These are phyloP conservation scores for Lepus townsendii DNA, from an alignment of 2,797 vertebrate species.

Conservation along the genomic window DNA sequence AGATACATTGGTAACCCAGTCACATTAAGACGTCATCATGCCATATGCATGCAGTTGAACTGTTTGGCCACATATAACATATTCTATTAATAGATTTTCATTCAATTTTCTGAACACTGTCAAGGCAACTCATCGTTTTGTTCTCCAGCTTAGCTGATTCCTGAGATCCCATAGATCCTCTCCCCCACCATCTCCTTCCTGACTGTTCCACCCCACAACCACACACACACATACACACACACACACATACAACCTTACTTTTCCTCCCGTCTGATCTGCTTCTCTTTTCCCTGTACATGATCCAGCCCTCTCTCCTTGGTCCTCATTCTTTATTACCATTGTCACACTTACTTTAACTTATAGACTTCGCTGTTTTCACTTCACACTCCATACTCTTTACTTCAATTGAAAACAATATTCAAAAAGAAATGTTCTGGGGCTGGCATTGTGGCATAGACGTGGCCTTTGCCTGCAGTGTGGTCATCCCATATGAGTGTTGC, in stretches of 20 bases:
- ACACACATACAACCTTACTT: background rate
- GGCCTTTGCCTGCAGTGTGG: too few relatives aligned
- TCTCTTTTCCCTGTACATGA: background rate
- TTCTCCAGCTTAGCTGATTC: background rate
- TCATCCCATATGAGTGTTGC: too few relatives aligned
- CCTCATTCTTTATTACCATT: background rate
- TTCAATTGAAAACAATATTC: constrained; percentile 32
- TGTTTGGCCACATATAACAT: constrained; percentile 44
- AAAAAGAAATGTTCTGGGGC: background rate
- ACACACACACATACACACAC: fast-evolving
- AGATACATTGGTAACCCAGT: constrained; percentile 38
- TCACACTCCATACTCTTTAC: background rate
- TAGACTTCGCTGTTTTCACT: background rate
- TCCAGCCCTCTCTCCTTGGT: background rate
- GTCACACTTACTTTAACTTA: background rate
- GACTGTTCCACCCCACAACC: fast-evolving
- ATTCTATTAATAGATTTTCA: constrained; percentile 55
- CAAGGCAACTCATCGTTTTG: background rate
- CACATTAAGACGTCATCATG: constrained; percentile 48
- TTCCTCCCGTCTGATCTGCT: background rate
- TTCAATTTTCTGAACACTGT: constrained; percentile 20
- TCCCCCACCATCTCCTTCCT: fast-evolving
- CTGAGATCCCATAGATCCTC: background rate
- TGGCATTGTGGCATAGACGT: too few relatives aligned
- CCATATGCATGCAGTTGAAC: constrained; percentile 53